These are phyloP conservation scores for Acronicta leporina DNA, from an alignment of 2,888 invertebrate species.

Conservation along the genomic window DNA sequence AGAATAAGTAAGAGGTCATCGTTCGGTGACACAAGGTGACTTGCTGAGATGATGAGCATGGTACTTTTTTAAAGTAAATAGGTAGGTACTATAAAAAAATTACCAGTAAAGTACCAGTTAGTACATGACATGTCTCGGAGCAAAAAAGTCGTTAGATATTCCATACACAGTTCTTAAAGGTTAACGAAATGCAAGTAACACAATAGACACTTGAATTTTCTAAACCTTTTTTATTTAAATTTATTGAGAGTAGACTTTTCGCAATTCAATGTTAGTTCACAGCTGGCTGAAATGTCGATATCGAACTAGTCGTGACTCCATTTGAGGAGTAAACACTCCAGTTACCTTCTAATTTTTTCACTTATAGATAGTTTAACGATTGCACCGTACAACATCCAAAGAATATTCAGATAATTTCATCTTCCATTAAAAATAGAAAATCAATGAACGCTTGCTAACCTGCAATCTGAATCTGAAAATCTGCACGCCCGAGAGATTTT, in stretches of 20 bases:
- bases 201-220: conserved; percentile 19
- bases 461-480: too few species aligned
- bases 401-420: too few species aligned
- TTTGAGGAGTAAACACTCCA: too few species aligned
- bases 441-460: too few species aligned
- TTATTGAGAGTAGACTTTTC: conserved; percentile 1
- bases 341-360: too few species aligned
- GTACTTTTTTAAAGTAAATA: conserved; percentile 25
- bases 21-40: conserved; percentile 51
- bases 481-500: too few species aligned
- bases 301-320: not conserved
- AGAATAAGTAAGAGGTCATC: conserved; percentile 41
- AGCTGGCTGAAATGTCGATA: too few species aligned
- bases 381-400: too few species aligned
- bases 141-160: conserved; percentile 32
- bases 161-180: conserved; percentile 18
- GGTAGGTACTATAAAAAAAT: conserved; percentile 13
- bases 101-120: conserved; percentile 25
- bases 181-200: conserved; percentile 25
- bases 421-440: too few species aligned
- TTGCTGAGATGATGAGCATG: conserved; percentile 39
- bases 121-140: conserved; percentile 12
- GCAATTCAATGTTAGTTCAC: not conserved
- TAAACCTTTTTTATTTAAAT: conserved; percentile 16
- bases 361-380: too few species aligned